A percentile compares a stretch with the other conserved stretches of the same genome.
Evolutionary conservation across 1,140 invertebrate species (phyloP).

Genomic region (Dendrolimus punctatus): DNA sequence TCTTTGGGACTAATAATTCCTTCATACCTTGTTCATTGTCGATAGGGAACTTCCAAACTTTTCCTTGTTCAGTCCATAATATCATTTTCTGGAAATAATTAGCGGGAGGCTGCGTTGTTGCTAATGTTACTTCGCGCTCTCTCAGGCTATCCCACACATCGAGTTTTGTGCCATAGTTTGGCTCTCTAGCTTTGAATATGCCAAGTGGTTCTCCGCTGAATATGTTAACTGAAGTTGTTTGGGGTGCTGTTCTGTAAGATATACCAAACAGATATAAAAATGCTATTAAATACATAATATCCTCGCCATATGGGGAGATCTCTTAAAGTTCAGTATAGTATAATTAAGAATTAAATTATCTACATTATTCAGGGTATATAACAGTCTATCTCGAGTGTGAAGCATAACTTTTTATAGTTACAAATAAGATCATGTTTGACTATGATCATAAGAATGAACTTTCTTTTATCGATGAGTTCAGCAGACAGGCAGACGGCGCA

Average conservation of each 20-base stretch:
- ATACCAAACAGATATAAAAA: not conserved
- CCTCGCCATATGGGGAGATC: no score
- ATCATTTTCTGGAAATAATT: conserved; percentile 97
- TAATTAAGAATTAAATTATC: no score
- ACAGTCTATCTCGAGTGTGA: no score
- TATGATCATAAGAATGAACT: no score
- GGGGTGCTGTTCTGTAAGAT: conserved; percentile 7
- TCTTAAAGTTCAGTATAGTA: no score
- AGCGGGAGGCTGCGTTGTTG: conserved; percentile 79
- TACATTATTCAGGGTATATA: no score
- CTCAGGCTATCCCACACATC: conserved; percentile 80
- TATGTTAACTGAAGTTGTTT: conserved; percentile 49
- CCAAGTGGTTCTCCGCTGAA: conserved; percentile 73
- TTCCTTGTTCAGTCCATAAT: conserved; percentile 94
- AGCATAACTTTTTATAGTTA: no score
- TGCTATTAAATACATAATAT: not conserved
- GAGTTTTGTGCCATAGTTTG: conserved; percentile 68
- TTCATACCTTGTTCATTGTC: conserved; percentile 94
- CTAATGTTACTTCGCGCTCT: conserved; percentile 76
- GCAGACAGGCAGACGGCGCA: no score
- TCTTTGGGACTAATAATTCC: no score
- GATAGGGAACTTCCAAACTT: conserved; percentile 97
- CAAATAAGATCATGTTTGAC: no score
- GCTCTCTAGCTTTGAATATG: conserved; percentile 70
- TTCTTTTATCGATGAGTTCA: no score